A percentile compares a stretch with the other conserved stretches of the same genome.
Evolutionary conservation across 2,113 vertebrate genomes (phyloP).

Genomic region (Opisthocomus hoazin): DNA sequence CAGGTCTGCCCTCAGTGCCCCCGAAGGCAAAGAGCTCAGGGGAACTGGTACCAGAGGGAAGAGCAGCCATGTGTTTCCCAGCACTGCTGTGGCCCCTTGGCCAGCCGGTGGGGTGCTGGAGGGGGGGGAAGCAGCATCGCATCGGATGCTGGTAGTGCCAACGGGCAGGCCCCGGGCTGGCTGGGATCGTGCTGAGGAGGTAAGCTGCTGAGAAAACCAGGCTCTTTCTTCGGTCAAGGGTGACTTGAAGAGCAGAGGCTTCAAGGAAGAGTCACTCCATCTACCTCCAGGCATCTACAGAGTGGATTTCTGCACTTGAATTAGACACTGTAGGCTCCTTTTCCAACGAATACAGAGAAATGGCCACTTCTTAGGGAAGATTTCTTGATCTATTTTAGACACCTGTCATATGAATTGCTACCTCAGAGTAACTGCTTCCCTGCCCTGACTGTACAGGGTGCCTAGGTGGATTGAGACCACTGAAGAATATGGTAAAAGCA

Average conservation of each 20-base stretch:
- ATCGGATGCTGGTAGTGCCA: accelerated
- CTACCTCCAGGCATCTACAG: neutral
- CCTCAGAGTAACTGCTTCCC: neutral
- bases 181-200: neutral
- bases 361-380: neutral
- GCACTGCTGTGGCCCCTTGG: neutral
- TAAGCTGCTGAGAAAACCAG: neutral
- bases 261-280: neutral
- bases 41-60: neutral
- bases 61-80: neutral
- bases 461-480: neutral
- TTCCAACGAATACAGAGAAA: neutral
- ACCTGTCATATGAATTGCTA: neutral
- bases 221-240: neutral
- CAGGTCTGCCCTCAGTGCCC: neutral
- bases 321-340: neutral
- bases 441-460: neutral
- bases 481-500: neutral
- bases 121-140: neutral
- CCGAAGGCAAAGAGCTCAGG: neutral
- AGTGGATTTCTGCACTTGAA: neutral
- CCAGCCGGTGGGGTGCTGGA: accelerated
- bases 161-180: neutral
- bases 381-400: neutral
- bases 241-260: neutral